Evolutionary conservation across 1,140 invertebrate species (phyloP), one percentile per base, ranked within the genome.

Genomic region (Tetragnatha versicolor): DNA sequence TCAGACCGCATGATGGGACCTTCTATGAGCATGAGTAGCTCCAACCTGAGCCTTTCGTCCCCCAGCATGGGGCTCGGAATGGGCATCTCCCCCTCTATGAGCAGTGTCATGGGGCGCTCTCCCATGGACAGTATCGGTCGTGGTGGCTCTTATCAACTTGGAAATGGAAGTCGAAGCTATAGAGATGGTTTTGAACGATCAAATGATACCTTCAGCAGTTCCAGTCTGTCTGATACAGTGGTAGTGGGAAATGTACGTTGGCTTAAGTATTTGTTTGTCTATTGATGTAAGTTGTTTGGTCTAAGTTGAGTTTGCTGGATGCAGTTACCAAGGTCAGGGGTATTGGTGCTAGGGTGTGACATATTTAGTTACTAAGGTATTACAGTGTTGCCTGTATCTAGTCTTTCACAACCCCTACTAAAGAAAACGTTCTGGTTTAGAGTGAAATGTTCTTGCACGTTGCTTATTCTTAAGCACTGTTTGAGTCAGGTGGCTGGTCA

Each of bases 161-260:
- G 63, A 66, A 31, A 14, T 29, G 73, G 45, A 27, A 42, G 47
- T 45, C 31, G 63, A 65, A 63, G 51, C 22, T 78, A 33, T 60
- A 63, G 75, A 68, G 75, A 78, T 60, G 37, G 25, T 68, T 78
- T 78, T 69, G 75, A 78, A 47, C 61, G 63, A 55, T 35, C 33
- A 42, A 66, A 47, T 60, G 65, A 68, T 78, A 42, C 75, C 63
- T 78, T 58, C 53, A 45, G 12, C 75, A 68, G 22, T 55, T 53
- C 58, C 25, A 78, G 49, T 68, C 9, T 78, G 4, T 78, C 63
- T 10, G 75, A 78, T 60, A 78, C 75, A 58, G 63, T 78, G n/a
- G 31, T 78, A 78, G 27, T 78, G 37, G 75, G 75, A 68, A 78
- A 78, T 68, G 75, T 78, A 78, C 17, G 75, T 78, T 33, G 33